A percentile compares a stretch with the other conserved stretches of the same genome.
phyloP scores from a whole-genome alignment of 2,888 invertebrate genomes.

The Scelioninae gen. 2 region DNA sequence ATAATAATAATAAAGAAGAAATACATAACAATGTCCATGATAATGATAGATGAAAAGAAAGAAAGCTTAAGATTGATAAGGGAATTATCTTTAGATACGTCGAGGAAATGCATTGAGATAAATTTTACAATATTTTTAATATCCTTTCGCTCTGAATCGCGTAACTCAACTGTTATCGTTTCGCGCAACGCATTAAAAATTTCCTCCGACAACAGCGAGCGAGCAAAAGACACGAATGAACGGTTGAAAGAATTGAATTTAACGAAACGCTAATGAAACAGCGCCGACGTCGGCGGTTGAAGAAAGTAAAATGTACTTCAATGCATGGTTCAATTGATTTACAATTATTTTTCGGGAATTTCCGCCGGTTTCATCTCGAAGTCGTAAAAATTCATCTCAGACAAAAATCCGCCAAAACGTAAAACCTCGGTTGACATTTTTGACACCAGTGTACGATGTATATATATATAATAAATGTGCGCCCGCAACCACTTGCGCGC shows the following conservation, averaged over 20 bases:
- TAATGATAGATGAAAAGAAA: slow-evolving; percentile 36
- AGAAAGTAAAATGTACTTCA: slow-evolving; percentile 23
- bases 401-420: not conserved
- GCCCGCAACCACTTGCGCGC: slow-evolving; percentile 42
- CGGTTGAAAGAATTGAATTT: too few relatives aligned
- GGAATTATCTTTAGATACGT: not conserved
- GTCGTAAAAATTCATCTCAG: not conserved
- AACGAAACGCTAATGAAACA: too few relatives aligned
- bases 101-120: slow-evolving; percentile 10
- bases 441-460: slow-evolving; percentile 39
- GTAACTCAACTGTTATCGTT: too few relatives aligned
- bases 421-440: slow-evolving; percentile 27
- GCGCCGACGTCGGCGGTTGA: too few relatives aligned
- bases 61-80: slow-evolving; percentile 30
- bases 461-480: slow-evolving; percentile 24
- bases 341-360: not conserved
- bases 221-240: too few relatives aligned
- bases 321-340: slow-evolving; percentile 9
- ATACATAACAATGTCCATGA: slow-evolving; percentile 60
- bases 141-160: not conserved
- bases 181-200: too few relatives aligned
- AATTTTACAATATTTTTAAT: slow-evolving; percentile 5
- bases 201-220: too few relatives aligned
- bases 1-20: too few relatives aligned
- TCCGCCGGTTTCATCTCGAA: not conserved